Base-by-base conservation (phyloP, 2,888 invertebrate genomes). In the Lordiphosa andalusiaca region DNA sequence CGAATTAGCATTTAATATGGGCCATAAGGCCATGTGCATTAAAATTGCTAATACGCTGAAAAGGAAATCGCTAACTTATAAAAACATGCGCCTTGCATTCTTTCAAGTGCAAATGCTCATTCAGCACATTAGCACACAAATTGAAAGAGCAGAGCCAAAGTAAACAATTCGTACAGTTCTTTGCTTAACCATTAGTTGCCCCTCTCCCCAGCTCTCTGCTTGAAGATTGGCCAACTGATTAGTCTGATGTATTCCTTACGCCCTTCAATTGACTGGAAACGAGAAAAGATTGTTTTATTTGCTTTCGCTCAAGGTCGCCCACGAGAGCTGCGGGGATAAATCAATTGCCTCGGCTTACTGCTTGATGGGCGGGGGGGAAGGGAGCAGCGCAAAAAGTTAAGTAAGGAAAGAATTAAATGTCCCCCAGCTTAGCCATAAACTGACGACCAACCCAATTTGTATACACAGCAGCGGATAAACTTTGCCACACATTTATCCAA, bases 1-100 rank as follows among this genome's bases (percentile, higher is more conserved):
- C 58, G 61, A 77, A 81, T 77, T 81, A 81, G 77, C 77, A 80
- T 77, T 77, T 71, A 77, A 81, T 65, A 63, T 69, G 61, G 63
- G 66, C 57, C 81, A 71, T 64, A 80, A 58, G 73, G 66, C 64
- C 71, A 59, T 55, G 61, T 61, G 64, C 71, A 76, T 76, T 69
- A 75, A 69, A 76, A 77, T 76, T 81, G 71, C 81, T 76, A 80
- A 73, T 80, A 73, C 47, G 60, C 13, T 13, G 36, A 36, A 57
- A 56, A 19, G 38, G 21, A 57, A 52, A 56, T 47, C 38, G n/a
- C 23, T 37, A 44, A 42, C 16, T 10, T 41, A 42, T 12, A n/a
- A 21, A 35, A 6, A 13, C 13, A 30, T 13, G 25, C 9, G 25
- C 13, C 25, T 33, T 44, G 44, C 44, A 44, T 16, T 44, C 44